A percentile compares a stretch with the other conserved stretches of the same genome.
phyloP scores from a whole-genome alignment of 2,797 vertebrate species.

The Champsocephalus gunnari region DNA sequence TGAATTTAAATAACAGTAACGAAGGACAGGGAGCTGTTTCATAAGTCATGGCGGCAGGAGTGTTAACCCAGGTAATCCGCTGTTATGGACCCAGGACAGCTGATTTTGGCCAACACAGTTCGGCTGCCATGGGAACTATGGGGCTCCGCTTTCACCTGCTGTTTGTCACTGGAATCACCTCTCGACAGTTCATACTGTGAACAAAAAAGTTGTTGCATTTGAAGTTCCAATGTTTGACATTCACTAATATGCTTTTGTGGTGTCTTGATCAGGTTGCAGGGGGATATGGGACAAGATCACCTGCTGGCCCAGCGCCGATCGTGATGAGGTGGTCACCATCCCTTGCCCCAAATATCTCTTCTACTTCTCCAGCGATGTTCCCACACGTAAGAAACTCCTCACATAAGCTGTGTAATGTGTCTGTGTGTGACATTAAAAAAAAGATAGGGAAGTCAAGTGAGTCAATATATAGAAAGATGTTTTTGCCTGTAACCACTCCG shows the following conservation, averaged over 20 bases:
- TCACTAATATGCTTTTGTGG: background rate
- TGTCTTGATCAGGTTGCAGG: constrained; percentile 84
- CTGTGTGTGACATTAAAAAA: background rate
- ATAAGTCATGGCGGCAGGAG: constrained; percentile 61
- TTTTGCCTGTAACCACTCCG: too few species aligned
- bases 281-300: constrained; percentile 92
- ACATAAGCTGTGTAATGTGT: background rate
- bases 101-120: constrained; percentile 29
- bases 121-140: constrained; percentile 66
- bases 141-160: constrained; percentile 31
- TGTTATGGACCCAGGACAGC: constrained; percentile 32
- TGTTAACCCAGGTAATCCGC: constrained; percentile 51
- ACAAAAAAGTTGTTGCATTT: background rate
- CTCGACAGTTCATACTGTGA: background rate
- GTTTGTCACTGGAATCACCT: constrained; percentile 24
- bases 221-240: background rate
- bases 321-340: constrained; percentile 88
- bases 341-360: constrained; percentile 89
- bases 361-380: constrained; percentile 80
- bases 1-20: constrained; percentile 55
- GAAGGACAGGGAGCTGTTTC: constrained; percentile 44
- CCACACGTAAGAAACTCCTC: constrained; percentile 81
- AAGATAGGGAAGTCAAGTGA: too few species aligned
- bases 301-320: constrained; percentile 90
- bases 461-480: too few species aligned